Evolutionary conservation across 2,113 vertebrate genomes (phyloP).

Genomic region (Carassius gibelio): DNA sequence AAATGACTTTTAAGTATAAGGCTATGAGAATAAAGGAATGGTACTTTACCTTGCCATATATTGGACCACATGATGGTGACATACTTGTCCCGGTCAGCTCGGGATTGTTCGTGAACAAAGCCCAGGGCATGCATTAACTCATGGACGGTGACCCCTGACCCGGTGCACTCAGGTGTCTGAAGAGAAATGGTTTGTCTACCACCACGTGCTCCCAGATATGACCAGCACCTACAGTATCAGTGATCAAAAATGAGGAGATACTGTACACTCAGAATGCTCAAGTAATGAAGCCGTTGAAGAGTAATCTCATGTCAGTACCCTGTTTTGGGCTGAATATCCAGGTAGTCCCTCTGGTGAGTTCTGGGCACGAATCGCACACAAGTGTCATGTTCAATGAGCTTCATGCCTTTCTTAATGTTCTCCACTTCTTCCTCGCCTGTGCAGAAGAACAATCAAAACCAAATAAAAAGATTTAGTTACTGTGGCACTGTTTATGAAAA

Average conservation of each 20-base stretch:
- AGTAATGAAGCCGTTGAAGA: background rate
- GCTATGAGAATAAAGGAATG: background rate
- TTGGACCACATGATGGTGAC: constrained; percentile 72
- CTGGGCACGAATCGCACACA: constrained; percentile 82
- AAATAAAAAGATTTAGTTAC: background rate
- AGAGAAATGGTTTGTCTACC: constrained; percentile 73
- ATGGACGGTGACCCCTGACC: constrained; percentile 69
- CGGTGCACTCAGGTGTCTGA: constrained; percentile 66
- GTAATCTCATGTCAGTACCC: constrained; percentile 73
- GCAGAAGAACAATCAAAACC: background rate
- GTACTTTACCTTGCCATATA: constrained; percentile 73
- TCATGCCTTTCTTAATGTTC: constrained; percentile 74
- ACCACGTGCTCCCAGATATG: constrained; percentile 75
- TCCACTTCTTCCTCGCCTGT: constrained; percentile 68
- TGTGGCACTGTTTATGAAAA: background rate
- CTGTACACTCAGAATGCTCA: too few species aligned
- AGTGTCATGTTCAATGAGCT: constrained; percentile 77
- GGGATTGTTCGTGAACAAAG: constrained; percentile 76
- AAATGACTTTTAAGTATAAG: background rate
- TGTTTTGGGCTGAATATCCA: constrained; percentile 80
- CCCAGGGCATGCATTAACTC: constrained; percentile 71
- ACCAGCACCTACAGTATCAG: constrained; percentile 73
- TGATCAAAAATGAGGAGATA: background rate
- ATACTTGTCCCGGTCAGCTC: constrained; percentile 69
- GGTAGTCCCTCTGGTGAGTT: constrained; percentile 81